Percentiles rank a stretch among this genome's conserved stretches.
phyloP scores from a whole-genome alignment of 2,888 invertebrate genomes.

The Eurytoma adleriae region DNA sequence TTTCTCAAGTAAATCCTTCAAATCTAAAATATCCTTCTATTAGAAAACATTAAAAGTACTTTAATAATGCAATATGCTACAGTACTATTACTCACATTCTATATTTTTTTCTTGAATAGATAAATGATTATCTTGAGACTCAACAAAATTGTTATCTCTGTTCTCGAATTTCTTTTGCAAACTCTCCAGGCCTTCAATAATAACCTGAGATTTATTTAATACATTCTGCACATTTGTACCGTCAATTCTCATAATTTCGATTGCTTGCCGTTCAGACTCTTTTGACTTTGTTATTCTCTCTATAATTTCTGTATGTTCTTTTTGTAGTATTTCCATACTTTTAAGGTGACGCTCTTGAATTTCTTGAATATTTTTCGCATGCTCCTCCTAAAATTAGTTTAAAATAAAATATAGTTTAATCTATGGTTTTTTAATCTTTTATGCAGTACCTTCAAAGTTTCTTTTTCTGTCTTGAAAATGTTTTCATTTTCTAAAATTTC shows the following conservation, averaged over 20 bases:
- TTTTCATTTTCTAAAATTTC: constrained; percentile 65
- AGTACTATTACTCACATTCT: constrained; percentile 62
- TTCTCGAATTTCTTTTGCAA: constrained; percentile 65
- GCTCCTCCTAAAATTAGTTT: constrained; percentile 61
- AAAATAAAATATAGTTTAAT: constrained; percentile 3
- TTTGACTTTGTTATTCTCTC: constrained; percentile 69
- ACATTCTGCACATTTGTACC: constrained; percentile 67
- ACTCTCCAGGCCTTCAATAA: constrained; percentile 64
- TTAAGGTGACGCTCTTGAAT: constrained; percentile 65
- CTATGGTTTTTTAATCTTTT: not conserved
- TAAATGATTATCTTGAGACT: constrained; percentile 63
- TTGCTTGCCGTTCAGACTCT: constrained; percentile 66
- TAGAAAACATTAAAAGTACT: not conserved
- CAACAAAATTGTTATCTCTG: constrained; percentile 61
- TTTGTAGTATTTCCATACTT: constrained; percentile 67
- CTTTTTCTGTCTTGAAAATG: constrained; percentile 65
- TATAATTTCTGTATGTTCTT: constrained; percentile 68
- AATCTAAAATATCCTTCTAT: constrained; percentile 60
- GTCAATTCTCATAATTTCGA: constrained; percentile 64
- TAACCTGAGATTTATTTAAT: constrained; percentile 65
- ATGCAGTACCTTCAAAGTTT: constrained; percentile 64
- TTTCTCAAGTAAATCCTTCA: constrained; percentile 65
- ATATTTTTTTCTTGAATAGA: constrained; percentile 67
- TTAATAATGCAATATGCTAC: not conserved
- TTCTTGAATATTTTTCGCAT: constrained; percentile 63